A percentile compares a stretch with the other conserved stretches of the same genome.
phyloP scores from a whole-genome alignment of 2,113 vertebrate genomes.

The Zeus faber region DNA sequence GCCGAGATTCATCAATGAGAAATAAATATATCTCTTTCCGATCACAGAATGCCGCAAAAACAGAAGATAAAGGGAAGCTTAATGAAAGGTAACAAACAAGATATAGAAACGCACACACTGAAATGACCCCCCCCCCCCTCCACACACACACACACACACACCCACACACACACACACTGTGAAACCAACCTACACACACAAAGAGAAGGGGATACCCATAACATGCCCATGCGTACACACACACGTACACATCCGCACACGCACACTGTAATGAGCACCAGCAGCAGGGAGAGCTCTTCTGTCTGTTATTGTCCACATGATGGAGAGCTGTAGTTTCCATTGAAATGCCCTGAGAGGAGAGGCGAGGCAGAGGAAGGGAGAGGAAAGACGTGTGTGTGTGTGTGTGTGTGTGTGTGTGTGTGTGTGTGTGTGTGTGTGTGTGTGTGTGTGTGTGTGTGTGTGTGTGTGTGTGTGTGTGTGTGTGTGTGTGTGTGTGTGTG shows the following conservation, averaged over 20 bases:
- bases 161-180: background rate
- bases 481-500: background rate
- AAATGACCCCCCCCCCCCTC: no score
- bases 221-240: background rate
- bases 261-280: background rate
- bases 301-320: no score
- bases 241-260: background rate
- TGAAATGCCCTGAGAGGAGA: no score
- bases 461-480: constrained; percentile 2
- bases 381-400: no score
- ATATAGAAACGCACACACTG: background rate
- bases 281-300: no score
- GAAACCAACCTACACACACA: no score
- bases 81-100: background rate
- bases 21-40: background rate
- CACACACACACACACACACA: background rate
- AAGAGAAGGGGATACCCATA: no score
- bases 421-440: no score
- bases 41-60: background rate
- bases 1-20: background rate
- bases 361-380: no score
- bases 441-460: no score
- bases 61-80: background rate
- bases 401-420: no score
- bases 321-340: no score